These are phyloP conservation scores for Mormyrus iriodes DNA, from an alignment of 2,113 vertebrate genomes.

Conservation along the genomic window DNA sequence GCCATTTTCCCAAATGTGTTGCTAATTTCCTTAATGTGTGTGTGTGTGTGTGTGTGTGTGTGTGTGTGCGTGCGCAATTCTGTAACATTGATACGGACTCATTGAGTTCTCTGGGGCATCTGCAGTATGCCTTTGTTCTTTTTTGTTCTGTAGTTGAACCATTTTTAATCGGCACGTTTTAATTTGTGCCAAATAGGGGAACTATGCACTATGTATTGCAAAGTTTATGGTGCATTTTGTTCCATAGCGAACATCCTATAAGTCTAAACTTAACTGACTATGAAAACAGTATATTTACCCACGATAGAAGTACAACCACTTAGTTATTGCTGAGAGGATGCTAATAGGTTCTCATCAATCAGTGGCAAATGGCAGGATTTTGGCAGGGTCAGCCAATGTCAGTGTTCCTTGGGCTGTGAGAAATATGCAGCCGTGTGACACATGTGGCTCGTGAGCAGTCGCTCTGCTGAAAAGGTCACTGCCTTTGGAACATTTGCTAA, in stretches of 20 bases:
- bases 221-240: background rate
- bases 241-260: background rate
- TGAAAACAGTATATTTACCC: background rate
- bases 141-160: background rate
- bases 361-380: background rate
- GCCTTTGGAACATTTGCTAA: background rate
- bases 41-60: background rate
- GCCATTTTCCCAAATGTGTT: background rate
- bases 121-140: background rate
- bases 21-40: no score
- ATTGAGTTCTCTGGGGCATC: background rate
- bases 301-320: background rate
- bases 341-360: background rate
- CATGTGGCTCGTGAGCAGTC: background rate
- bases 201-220: background rate
- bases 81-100: background rate
- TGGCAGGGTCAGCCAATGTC: background rate
- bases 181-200: background rate
- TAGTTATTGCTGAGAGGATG: background rate
- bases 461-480: background rate
- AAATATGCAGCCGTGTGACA: background rate
- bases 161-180: no score
- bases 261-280: background rate
- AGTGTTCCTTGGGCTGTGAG: background rate
- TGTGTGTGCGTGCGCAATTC: background rate